Conservation (phyloP, 1,140 invertebrate genomes). For the Streblospio benedicti region DNA sequence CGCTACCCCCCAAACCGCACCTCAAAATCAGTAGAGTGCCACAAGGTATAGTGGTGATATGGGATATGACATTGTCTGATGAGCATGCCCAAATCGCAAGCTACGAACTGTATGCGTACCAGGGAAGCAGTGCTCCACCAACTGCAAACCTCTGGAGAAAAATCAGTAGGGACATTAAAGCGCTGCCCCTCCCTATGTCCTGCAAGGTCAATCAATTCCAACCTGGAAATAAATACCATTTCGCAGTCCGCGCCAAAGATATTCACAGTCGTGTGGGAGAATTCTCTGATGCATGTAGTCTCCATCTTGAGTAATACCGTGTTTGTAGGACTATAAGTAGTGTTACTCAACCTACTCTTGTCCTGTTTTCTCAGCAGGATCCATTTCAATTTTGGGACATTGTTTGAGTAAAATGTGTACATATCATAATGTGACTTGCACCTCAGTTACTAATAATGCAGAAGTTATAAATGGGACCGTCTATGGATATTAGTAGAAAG, state of each 20-base stretch:
- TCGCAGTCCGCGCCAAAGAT: constrained; percentile 83
- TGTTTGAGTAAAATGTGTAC: no score
- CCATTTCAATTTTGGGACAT: no score
- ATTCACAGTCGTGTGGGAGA: constrained; percentile 66
- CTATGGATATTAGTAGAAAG: no score
- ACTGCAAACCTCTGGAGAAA: constrained; percentile 73
- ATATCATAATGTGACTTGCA: no score
- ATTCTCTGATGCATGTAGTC: constrained; percentile 72
- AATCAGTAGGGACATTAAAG: constrained; percentile 72
- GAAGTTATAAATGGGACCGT: no score
- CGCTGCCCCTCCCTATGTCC: constrained; percentile 86
- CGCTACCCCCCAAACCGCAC: background rate
- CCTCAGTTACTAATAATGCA: no score
- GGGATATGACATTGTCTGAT: constrained; percentile 68
- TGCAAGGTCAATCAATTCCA: constrained; percentile 84
- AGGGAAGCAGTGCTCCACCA: constrained; percentile 55
- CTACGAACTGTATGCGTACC: constrained; percentile 89
- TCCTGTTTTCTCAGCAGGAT: no score
- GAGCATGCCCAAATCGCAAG: constrained; percentile 59
- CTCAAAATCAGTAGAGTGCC: background rate
- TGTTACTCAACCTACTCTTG: no score
- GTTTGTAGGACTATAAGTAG: no score
- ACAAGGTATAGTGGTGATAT: constrained; percentile 72
- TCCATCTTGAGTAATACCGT: no score
- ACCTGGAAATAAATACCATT: constrained; percentile 82